These are phyloP conservation scores for Aradophagus sp. DNA, from an alignment of 1,140 invertebrate genomes.

Conservation along the genomic window DNA sequence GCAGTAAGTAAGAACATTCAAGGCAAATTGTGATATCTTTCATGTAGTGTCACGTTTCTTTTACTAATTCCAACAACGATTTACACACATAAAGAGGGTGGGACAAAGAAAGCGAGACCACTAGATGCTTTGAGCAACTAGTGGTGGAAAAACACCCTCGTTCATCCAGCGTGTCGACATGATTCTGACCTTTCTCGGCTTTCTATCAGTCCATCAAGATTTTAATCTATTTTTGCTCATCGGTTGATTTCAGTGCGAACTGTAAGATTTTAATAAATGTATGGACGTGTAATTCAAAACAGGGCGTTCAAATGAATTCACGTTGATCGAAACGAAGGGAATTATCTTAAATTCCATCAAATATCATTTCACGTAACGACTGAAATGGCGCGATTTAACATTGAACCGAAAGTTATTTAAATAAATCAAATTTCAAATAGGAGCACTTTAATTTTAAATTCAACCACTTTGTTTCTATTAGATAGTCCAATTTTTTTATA, in stretches of 20 bases:
- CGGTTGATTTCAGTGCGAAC: slow-evolving; percentile 42
- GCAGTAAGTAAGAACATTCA: slow-evolving; percentile 29
- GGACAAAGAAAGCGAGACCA: too few relatives aligned
- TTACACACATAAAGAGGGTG: too few relatives aligned
- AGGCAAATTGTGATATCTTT: slow-evolving; percentile 69
- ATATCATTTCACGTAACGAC: too few relatives aligned
- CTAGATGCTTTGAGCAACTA: slow-evolving; percentile 75
- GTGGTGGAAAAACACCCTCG: slow-evolving; percentile 76
- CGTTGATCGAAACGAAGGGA: slow-evolving; percentile 30
- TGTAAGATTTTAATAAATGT: slow-evolving; percentile 47
- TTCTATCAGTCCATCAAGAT: slow-evolving; percentile 61
- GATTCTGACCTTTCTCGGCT: slow-evolving; percentile 54
- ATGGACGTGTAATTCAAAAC: slow-evolving; percentile 26
- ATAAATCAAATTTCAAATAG: too few relatives aligned
- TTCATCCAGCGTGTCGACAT: slow-evolving; percentile 61
- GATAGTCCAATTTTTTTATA: too few relatives aligned
- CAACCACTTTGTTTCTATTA: too few relatives aligned
- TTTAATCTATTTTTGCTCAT: slow-evolving; percentile 51
- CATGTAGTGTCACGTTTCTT: slow-evolving; percentile 64
- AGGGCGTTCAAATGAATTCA: slow-evolving; percentile 38
- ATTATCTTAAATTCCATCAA: slow-evolving; percentile 7
- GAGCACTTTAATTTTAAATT: too few relatives aligned
- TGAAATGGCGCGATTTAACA: too few relatives aligned
- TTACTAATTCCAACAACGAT: slow-evolving; percentile 64
- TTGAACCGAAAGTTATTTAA: too few relatives aligned